phyloP scores from a whole-genome alignment of 2,888 invertebrate genomes.

The Drosophila hawaiiensis region DNA sequence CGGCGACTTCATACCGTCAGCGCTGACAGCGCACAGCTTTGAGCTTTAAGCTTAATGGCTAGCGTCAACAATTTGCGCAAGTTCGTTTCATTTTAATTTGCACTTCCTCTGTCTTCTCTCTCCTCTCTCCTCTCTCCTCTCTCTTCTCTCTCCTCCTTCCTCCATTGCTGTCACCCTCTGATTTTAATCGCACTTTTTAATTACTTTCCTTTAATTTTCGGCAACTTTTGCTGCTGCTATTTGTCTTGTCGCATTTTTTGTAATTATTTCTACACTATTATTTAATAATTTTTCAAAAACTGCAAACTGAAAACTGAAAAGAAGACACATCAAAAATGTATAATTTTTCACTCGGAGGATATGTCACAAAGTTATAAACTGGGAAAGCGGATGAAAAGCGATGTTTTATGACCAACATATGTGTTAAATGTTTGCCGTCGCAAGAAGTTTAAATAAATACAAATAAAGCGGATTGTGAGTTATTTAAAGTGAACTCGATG shows the following conservation, averaged over 20 bases:
- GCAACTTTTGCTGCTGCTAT: constrained; percentile 63
- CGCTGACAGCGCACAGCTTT: constrained; percentile 64
- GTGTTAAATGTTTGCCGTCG: constrained; percentile 3
- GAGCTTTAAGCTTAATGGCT: constrained; percentile 66
- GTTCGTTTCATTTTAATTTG: constrained; percentile 60
- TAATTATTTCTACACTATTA: constrained; percentile 63
- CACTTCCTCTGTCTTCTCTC: constrained; percentile 23
- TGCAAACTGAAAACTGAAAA: constrained; percentile 17
- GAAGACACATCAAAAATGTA: constrained; percentile 30
- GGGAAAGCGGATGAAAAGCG: not conserved
- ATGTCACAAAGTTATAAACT: constrained; percentile 38
- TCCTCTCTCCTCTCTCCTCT: not conserved
- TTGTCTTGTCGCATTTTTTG: constrained; percentile 57
- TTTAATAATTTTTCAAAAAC: constrained; percentile 59
- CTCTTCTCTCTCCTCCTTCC: not conserved
- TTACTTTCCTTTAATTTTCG: constrained; percentile 77
- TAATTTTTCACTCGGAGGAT: constrained; percentile 32
- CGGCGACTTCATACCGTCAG: constrained; percentile 44
- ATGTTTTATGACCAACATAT: constrained; percentile 13
- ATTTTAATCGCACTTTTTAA: constrained; percentile 73
- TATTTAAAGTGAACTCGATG: not conserved
- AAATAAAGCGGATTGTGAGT: not conserved
- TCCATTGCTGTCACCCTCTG: constrained; percentile 7
- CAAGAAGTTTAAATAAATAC: not conserved
- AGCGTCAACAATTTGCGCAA: constrained; percentile 68